Conservation (phyloP, 2,113 vertebrate species). For the Cyrtonyx montezumae region DNA sequence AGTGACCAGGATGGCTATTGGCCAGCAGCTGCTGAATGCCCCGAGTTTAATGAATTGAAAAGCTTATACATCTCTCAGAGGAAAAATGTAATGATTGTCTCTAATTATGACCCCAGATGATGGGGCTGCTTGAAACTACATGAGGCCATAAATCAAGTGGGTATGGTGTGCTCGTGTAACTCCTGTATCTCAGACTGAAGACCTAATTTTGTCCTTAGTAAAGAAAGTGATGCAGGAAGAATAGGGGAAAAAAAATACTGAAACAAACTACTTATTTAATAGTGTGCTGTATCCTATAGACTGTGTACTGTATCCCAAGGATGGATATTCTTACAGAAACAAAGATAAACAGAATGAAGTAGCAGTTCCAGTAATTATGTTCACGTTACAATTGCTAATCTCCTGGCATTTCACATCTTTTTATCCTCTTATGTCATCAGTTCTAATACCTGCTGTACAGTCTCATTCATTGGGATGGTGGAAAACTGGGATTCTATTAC, state of each 20-base stretch:
- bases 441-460: neutral
- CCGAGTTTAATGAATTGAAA: neutral
- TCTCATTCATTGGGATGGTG: neutral
- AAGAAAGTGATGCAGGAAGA: neutral
- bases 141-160: neutral
- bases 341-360: neutral
- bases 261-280: neutral
- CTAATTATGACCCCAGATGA: neutral
- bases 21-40: neutral
- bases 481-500: neutral
- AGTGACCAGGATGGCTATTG: neutral
- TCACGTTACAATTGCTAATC: neutral
- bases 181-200: neutral
- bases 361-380: rapidly evolving
- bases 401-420: neutral
- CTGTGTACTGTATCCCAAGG: neutral
- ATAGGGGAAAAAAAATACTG: neutral
- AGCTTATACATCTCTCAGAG: neutral
- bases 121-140: neutral
- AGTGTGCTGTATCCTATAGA: neutral
- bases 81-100: neutral
- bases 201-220: neutral
- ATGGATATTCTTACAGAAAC: neutral
- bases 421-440: neutral
- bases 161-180: neutral